Evolutionary conservation across 2,888 invertebrate species (phyloP).

Genomic region (Pelosia muscerda): DNA sequence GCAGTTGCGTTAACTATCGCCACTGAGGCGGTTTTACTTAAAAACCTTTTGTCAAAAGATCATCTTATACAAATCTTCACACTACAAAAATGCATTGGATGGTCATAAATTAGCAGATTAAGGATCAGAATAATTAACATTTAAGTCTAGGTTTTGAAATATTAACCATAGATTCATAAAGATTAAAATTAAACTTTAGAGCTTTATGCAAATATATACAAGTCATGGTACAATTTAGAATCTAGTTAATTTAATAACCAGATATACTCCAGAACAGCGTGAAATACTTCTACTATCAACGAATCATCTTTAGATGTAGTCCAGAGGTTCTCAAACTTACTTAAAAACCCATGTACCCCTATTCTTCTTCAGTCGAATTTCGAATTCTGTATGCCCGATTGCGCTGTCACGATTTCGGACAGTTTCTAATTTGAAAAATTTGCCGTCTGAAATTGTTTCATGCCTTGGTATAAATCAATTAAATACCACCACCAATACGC

Average conservation of each 20-base stretch:
- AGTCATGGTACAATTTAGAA: not conserved
- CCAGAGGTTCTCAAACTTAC: not conserved
- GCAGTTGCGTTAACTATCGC: too few species aligned
- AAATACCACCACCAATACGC: too few species aligned
- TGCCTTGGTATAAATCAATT: too few species aligned
- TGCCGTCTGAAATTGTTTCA: too few species aligned
- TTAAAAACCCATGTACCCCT: too few species aligned
- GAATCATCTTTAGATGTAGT: not conserved
- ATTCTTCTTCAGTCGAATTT: too few species aligned
- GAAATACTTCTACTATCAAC: not conserved
- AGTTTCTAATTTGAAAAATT: too few species aligned
- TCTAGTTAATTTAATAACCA: not conserved
- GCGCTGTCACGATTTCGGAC: too few species aligned
- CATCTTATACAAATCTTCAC: not conserved
- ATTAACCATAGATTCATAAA: not conserved
- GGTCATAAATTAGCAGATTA: not conserved
- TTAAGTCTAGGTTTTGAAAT: not conserved
- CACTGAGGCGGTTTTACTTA: too few species aligned
- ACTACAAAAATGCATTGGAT: not conserved
- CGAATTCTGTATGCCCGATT: too few species aligned
- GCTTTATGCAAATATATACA: constrained; percentile 9
- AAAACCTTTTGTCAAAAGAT: not conserved
- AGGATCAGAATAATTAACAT: not conserved
- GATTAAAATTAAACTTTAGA: not conserved
- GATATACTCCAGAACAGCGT: not conserved